Evolutionary conservation across 2,888 invertebrate genomes (phyloP).

Genomic region (Thera britannica): DNA sequence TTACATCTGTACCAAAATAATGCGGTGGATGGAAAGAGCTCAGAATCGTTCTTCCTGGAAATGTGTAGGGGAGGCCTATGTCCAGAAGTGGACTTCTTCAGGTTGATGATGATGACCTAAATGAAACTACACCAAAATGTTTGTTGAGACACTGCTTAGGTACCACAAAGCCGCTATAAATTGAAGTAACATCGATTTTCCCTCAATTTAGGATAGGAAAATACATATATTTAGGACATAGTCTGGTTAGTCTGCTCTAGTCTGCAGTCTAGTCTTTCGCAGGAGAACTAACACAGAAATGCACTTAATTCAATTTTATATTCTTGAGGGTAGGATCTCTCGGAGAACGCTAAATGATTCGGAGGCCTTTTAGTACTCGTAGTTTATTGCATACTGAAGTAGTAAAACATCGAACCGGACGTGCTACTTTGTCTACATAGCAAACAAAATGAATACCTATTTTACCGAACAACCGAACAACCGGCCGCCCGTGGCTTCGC

Average conservation of each 20-base stretch:
- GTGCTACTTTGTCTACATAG: neutral
- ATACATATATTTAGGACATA: neutral
- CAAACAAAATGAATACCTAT: neutral
- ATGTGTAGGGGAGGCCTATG: no score
- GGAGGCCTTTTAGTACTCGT: conserved; percentile 6
- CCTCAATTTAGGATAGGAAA: no score
- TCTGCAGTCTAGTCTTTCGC: conserved; percentile 23
- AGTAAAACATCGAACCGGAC: neutral
- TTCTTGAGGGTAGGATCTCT: conserved; percentile 40
- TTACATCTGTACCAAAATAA: no score
- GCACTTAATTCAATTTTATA: conserved; percentile 63
- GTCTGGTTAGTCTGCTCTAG: conserved; percentile 20
- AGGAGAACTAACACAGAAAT: conserved; percentile 52
- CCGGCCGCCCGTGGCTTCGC: no score
- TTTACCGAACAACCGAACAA: neutral
- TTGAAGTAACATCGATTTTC: no score
- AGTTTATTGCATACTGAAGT: conserved; percentile 13
- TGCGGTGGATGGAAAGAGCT: no score
- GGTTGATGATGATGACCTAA: no score
- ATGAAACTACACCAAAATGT: no score
- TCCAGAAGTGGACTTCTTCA: no score
- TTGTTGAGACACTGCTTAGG: no score
- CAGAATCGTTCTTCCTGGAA: no score
- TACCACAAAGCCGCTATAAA: no score
- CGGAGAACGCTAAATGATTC: conserved; percentile 48